phyloP scores from a whole-genome alignment of 2,797 vertebrate genomes.

The Pygocentrus nattereri region DNA sequence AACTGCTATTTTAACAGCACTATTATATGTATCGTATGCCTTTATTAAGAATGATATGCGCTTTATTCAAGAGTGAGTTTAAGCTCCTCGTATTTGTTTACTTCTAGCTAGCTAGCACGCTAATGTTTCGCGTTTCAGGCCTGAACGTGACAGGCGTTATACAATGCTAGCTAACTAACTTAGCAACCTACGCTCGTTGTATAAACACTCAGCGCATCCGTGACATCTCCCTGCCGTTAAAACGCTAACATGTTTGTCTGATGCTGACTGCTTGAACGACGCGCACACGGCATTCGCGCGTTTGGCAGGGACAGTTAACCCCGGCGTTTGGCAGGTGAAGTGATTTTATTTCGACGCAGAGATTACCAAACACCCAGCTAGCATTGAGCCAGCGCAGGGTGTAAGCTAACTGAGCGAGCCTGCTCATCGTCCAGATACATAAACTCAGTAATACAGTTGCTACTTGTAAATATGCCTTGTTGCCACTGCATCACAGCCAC shows the following conservation, averaged over 20 bases:
- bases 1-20: background rate
- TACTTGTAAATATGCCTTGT: background rate
- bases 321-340: too few relatives aligned
- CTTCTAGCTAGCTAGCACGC: background rate
- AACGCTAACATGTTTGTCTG: background rate
- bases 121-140: constrained; percentile 10
- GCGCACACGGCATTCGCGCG: background rate
- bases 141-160: constrained; percentile 3
- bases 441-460: background rate
- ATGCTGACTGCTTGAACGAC: background rate
- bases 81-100: background rate
- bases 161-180: constrained; percentile 2
- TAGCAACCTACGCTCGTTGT: background rate
- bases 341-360: background rate
- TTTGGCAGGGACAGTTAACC: background rate
- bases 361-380: constrained; percentile 7
- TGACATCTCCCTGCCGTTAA: background rate
- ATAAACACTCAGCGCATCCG: too few relatives aligned
- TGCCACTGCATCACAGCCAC: too few relatives aligned
- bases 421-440: background rate
- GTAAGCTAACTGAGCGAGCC: background rate
- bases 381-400: constrained; percentile 6
- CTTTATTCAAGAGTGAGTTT: background rate
- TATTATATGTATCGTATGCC: background rate
- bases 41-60: background rate